Evolutionary conservation across 2,888 invertebrate genomes (phyloP).

Genomic region (Tetragnatha montana): DNA sequence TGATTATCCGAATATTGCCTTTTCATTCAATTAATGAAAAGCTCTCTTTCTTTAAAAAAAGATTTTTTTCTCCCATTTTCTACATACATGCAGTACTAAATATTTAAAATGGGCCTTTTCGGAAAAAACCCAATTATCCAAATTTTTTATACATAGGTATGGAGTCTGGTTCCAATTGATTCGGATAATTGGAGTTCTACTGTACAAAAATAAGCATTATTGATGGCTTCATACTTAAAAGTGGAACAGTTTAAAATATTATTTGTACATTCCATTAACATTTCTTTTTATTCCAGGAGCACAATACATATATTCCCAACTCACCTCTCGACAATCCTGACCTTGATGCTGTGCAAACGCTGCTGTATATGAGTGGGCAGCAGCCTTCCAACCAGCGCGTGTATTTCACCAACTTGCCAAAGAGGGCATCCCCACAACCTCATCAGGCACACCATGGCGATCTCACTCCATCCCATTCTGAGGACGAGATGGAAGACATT

Average conservation of each 20-base stretch:
- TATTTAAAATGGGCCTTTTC: too few relatives aligned
- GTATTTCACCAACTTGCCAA: conserved; percentile 74
- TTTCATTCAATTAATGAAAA: too few relatives aligned
- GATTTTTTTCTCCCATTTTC: too few relatives aligned
- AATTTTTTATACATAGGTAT: too few relatives aligned
- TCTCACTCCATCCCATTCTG: conserved; percentile 89
- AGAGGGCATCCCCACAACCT: background rate
- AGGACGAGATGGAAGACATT: conserved; percentile 82
- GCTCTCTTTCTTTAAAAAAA: too few relatives aligned
- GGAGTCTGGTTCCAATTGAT: too few relatives aligned
- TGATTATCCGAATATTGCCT: too few relatives aligned
- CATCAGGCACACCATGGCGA: conserved; percentile 49
- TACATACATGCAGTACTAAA: too few relatives aligned
- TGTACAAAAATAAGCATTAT: too few relatives aligned
- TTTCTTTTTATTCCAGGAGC: conserved; percentile 16
- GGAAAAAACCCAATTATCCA: too few relatives aligned
- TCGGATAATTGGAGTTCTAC: too few relatives aligned
- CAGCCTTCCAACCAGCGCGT: conserved; percentile 73
- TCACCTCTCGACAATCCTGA: conserved; percentile 59
- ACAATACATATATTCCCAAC: conserved; percentile 1
- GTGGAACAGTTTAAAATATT: background rate
- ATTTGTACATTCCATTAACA: background rate
- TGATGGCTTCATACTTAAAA: too few relatives aligned
- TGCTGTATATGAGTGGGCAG: conserved; percentile 75
- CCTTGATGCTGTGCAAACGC: conserved; percentile 76